Base-by-base conservation (phyloP, 2,113 vertebrate species). In the Chascanopsetta lugubris region DNA sequence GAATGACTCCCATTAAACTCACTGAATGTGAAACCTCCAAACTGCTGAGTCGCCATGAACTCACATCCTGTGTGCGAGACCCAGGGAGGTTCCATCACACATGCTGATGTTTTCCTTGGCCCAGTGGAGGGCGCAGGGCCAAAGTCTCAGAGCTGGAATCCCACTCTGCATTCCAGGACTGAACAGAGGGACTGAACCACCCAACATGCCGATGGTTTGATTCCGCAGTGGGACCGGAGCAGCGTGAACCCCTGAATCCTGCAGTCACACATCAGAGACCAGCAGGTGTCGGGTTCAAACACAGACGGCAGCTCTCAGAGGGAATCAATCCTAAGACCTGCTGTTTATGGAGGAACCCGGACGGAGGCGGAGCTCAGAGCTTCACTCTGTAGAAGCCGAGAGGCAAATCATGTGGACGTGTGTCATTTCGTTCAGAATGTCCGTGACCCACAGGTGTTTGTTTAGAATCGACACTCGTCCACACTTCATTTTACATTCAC, bases 361-460 rank as follows among this genome's bases (percentile, higher is more conserved):
- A 68, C 25, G 34, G 26, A 5, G 5, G 26, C 2, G 24, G 47
- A 22, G 12, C 12, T 21, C 43, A 67, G 57, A 29, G 26, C 3
- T 20, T 25, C 42, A 60, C 48, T 66, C 55, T 54, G 59, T 24
- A 59, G 30, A 17, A 36, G 54, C 47, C 61, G 65, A 15, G 15
- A 59, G 47, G 27, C 34, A 5, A 59, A 24, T 61, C 8, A 69
- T 45, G 4, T 22, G 46, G 34, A 32, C 20, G 24, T 12, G 27
- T 51, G 18, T 21, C 18, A 18, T 22, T 45, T 2, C 21, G 9
- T 20, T 43, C 13, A 18, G 6, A n/a, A 17, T 42, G 17, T n/a
- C 8, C 17, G 5, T 42, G 13, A 17, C 17, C 36, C 6, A 40
- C 12, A 32, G 30, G 8, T 32, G 30, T 11, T 10, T 32, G 1